A percentile compares a stretch with the other conserved stretches of the same genome.
These are phyloP conservation scores for Rhorus exstirpatorius DNA, from an alignment of 2,888 invertebrate genomes.

Conservation along the genomic window DNA sequence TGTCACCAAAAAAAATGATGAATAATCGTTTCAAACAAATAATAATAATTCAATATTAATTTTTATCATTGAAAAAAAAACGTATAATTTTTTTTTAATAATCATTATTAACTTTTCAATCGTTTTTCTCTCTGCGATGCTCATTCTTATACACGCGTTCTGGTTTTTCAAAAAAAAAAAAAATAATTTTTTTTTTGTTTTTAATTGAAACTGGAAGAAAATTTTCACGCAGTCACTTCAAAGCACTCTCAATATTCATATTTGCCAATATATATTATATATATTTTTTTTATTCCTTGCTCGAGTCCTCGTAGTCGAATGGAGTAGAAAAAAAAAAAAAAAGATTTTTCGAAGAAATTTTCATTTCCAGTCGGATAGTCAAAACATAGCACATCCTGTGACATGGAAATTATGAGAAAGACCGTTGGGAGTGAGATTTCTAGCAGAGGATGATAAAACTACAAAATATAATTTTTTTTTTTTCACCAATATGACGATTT, in stretches of 20 bases:
- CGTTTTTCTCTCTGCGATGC: neutral
- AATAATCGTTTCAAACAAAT: no score
- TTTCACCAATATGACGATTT: slow-evolving; percentile 55
- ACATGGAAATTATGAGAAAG: slow-evolving; percentile 54
- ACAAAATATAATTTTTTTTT: slow-evolving; percentile 27
- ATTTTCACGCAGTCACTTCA: slow-evolving; percentile 23
- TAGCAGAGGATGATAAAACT: slow-evolving; percentile 12
- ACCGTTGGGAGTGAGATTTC: slow-evolving; percentile 59
- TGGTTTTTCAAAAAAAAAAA: no score
- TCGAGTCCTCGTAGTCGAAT: neutral
- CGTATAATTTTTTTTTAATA: neutral
- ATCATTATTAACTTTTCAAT: neutral
- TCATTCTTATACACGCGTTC: no score
- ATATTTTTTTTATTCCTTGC: slow-evolving; percentile 2
- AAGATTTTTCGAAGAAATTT: slow-evolving; percentile 32
- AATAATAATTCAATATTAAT: neutral
- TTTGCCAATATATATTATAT: no score
- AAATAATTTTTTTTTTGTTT: no score
- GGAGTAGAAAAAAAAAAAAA: slow-evolving; percentile 12
- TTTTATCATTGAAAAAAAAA: neutral
- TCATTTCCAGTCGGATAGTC: slow-evolving; percentile 27
- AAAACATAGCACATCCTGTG: slow-evolving; percentile 11
- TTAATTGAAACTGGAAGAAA: neutral
- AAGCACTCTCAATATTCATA: slow-evolving; percentile 15
- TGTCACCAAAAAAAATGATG: no score